Evolutionary conservation across 2,888 invertebrate genomes (phyloP), one percentile per base, ranked within the genome.

Genomic region (Nephrocerus scutellatus): DNA sequence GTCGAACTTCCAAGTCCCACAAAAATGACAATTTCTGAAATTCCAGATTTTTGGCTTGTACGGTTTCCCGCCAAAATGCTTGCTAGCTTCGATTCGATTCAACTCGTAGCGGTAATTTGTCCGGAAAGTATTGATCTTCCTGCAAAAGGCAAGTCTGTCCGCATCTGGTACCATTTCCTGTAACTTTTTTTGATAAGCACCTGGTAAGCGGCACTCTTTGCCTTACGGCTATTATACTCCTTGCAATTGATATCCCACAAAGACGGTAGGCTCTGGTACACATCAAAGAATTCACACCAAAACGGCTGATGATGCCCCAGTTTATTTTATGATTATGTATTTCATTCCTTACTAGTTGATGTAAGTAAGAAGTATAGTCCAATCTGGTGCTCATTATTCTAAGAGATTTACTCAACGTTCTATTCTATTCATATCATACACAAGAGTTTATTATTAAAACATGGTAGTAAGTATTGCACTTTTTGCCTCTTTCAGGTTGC

Each of bases 1-100:
- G 26, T 9, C 52, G 51, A 7, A 51, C 46, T 26, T 57, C 57
- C 26, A 54, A 50, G 2, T 51, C 52, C 18, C 53, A 47, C 8
- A 61, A 43, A 30, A 61, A 61, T 19, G 50, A 53, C 46, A 62
- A 51, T 34, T 48, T 20, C 61, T 57, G 30, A 59, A 62, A 41
- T 60, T 62, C 61, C 61, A 62, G 3, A 62, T 30, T 2, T 60
- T 59, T 1, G 61, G 57, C 29, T 56, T 59, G 36, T 62, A 62
- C 2, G 51, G 37, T 18, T 57, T 55, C 1, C 57, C 48, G n/a
- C n/a, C n/a, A 35, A 55, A 51, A 6, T 52, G 36, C 3, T 55
- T 43, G 34, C 55, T 47, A 31, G 48, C 53, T 23, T 53, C 51
- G n/a, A 62, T 55, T 1, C 61, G 57, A 43, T 59, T 47, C 21